Evolutionary conservation across 2,888 invertebrate genomes (phyloP).

Genomic region (Apoda limacodes): DNA sequence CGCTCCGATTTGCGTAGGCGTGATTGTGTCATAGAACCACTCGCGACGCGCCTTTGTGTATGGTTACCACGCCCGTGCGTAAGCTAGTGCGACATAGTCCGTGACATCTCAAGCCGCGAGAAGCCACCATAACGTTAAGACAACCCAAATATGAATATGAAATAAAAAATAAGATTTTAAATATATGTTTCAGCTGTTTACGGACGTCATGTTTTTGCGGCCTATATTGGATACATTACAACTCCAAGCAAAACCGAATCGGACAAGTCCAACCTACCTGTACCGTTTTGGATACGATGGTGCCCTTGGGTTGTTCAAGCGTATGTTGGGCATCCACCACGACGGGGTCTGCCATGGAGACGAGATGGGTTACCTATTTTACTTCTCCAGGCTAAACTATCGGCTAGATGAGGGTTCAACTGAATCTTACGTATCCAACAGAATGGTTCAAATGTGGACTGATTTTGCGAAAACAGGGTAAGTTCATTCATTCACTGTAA

Average conservation of each 20-base stretch:
- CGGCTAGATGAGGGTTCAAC: conserved; percentile 69
- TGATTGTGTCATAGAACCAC: too few relatives aligned
- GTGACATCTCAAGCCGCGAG: too few relatives aligned
- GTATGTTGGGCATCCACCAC: conserved; percentile 70
- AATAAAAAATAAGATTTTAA: too few relatives aligned
- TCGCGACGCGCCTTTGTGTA: too few relatives aligned
- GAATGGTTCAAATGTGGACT: conserved; percentile 74
- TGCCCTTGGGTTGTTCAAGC: conserved; percentile 72
- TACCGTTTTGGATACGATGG: conserved; percentile 74
- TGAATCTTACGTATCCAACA: conserved; percentile 67
- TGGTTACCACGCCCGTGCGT: too few relatives aligned
- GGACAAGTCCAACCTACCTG: conserved; percentile 67
- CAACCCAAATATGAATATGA: too few relatives aligned
- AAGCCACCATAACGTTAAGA: too few relatives aligned
- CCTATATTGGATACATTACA: conserved; percentile 67
- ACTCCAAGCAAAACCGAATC: conserved; percentile 40
- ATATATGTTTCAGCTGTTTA: conserved; percentile 64
- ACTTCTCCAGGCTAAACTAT: conserved; percentile 73
- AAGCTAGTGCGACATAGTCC: too few relatives aligned
- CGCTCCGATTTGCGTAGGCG: too few relatives aligned
- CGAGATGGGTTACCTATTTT: conserved; percentile 74
- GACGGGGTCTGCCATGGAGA: conserved; percentile 74
- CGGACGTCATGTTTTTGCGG: conserved; percentile 73
- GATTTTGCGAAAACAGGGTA: conserved; percentile 75
- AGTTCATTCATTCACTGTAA: too few relatives aligned